Conservation (phyloP, 2,113 vertebrate species). For the Circaetus gallicus region DNA sequence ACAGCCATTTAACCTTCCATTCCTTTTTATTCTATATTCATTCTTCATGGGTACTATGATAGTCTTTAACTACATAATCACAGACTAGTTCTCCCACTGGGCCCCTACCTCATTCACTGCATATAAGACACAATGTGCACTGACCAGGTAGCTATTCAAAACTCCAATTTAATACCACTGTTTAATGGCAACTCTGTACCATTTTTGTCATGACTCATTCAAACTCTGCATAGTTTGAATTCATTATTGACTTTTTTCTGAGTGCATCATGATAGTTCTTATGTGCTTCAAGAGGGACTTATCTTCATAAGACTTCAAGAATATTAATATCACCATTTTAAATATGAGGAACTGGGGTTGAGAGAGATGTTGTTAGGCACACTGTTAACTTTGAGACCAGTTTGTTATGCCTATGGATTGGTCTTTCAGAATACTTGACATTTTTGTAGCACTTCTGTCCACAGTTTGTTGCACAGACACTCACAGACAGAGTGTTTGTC, state of each 20-base stretch:
- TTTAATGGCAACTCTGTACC: background rate
- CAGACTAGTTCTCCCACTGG: background rate
- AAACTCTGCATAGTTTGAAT: background rate
- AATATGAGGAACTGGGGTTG: background rate
- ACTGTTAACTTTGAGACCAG: background rate
- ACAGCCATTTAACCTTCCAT: background rate
- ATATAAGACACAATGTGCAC: accelerated
- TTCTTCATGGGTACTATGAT: background rate
- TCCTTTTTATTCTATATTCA: background rate
- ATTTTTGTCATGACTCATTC: background rate
- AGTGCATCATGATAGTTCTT: background rate
- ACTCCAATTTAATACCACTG: background rate
- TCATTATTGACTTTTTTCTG: background rate
- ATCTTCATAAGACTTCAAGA: background rate
- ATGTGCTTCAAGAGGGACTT: background rate
- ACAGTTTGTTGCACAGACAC: background rate
- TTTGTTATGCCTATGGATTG: background rate
- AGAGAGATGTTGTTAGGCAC: background rate
- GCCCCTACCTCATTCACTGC: background rate
- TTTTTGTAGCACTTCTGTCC: background rate
- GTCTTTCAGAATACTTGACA: background rate
- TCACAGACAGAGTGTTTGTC: background rate
- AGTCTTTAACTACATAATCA: background rate
- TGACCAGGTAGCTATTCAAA: background rate
- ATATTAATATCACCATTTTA: background rate